Base-by-base conservation (phyloP, 2,888 invertebrate genomes). In the Synergus gifuensis region DNA sequence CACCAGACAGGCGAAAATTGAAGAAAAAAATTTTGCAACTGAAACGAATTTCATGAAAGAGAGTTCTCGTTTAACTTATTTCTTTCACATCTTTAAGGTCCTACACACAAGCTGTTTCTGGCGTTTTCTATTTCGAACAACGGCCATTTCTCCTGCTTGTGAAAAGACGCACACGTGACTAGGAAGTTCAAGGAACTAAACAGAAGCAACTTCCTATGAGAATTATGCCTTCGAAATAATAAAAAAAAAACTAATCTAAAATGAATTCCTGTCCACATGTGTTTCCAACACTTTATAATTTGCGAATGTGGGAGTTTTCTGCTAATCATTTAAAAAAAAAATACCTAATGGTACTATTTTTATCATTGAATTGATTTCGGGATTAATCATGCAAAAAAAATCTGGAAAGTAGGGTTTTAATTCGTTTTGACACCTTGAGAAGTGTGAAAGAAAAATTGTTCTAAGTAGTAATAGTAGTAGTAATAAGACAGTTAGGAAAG, bases 151-250 rank as follows among this genome's bases (percentile, higher is more conserved):
- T 36, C 54, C 54, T 9, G 54, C 9, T 54, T 54, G 36, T 36
- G 73, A 73, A 73, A 73, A 40, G 36, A 73, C 54, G 9, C 36
- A 54, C 28, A 73, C 54, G 54, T 73, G 73, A 73, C 73, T 40
- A 36, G 49, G 28, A 73, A 73, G 49, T 73, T n/a, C 36, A 54
- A 49, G n/a, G 28, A 54, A 73, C 73, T 73, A 54, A 46, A 73
- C n/a, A 73, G 49, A 73, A 54, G 36, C 49, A 69, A 69, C 69
- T 44, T 22, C 28, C 14, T 69, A 8, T 46, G 22, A 69, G 46
- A 69, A 69, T 69, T 69, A 46, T 54, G n/a, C 16, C 54, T n/a
- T 4, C 46, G 9, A 49, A 46, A 28, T 46, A 49, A 69, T 46
- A 49, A 69, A 69, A 36, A 36, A 36, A 36, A 36, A 69, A 49